Percentiles rank a stretch among this genome's conserved stretches.
These are phyloP conservation scores for Danio aesculapii DNA, from an alignment of 2,797 vertebrate genomes.

Conservation along the genomic window DNA sequence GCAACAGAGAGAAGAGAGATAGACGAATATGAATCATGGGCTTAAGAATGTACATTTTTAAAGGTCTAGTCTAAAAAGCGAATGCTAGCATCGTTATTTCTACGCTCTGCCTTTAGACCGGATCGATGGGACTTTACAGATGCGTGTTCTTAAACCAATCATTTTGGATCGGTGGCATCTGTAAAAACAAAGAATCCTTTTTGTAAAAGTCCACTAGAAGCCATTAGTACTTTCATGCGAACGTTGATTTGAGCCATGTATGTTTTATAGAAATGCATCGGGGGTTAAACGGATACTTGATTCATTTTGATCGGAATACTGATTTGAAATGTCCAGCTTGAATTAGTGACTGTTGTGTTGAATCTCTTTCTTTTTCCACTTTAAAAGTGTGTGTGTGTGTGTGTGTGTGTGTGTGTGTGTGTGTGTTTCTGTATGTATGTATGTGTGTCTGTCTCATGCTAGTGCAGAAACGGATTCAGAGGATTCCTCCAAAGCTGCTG, in stretches of 20 bases:
- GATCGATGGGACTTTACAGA: conserved; percentile 48
- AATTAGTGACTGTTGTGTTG: conserved; percentile 69
- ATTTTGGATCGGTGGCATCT: conserved; percentile 60
- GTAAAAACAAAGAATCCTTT: conserved; percentile 56
- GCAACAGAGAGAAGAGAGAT: conserved; percentile 40
- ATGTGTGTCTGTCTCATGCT: conserved; percentile 52
- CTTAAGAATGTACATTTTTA: conserved; percentile 70
- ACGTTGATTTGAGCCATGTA: conserved; percentile 78
- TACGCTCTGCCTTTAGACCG: conserved; percentile 54
- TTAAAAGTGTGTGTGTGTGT: conserved; percentile 61
- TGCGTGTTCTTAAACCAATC: conserved; percentile 57
- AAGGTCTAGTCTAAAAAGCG: conserved; percentile 42
- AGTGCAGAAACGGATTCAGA: conserved; percentile 56
- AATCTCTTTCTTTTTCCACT: conserved; percentile 79
- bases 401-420: conserved; percentile 18
- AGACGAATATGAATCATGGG: conserved; percentile 54
- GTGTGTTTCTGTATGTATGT: conserved; percentile 21
- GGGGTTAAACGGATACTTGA: conserved; percentile 69
- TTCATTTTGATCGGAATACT: conserved; percentile 69
- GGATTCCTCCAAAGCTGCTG: conserved; percentile 63
- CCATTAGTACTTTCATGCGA: conserved; percentile 72
- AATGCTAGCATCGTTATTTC: conserved; percentile 43
- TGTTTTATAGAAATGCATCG: conserved; percentile 80
- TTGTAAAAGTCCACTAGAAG: conserved; percentile 70
- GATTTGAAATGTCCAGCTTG: conserved; percentile 73